phyloP scores from a whole-genome alignment of 2,888 invertebrate species.

The Drosophila diplacantha region DNA sequence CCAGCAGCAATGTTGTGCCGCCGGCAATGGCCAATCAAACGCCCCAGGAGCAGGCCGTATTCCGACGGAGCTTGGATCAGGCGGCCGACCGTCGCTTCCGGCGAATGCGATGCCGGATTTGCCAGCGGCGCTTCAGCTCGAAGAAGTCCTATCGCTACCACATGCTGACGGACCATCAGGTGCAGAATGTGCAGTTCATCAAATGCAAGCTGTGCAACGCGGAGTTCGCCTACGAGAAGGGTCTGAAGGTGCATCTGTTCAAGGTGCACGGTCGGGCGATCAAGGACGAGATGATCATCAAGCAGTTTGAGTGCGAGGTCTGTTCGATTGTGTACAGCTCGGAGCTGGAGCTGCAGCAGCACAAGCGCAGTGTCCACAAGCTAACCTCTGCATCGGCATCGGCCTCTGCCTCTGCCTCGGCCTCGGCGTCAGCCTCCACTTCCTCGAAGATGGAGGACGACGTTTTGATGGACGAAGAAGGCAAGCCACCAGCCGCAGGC shows the following conservation, averaged over 20 bases:
- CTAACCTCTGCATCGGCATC: slow-evolving; percentile 29
- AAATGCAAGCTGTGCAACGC: slow-evolving; percentile 77
- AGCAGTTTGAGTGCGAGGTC: slow-evolving; percentile 77
- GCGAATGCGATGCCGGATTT: slow-evolving; percentile 77
- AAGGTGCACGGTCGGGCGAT: slow-evolving; percentile 76
- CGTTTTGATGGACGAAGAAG: slow-evolving; percentile 19
- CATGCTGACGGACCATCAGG: slow-evolving; percentile 77
- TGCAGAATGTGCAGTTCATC: slow-evolving; percentile 77
- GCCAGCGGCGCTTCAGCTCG: slow-evolving; percentile 77
- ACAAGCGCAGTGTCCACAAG: slow-evolving; percentile 75
- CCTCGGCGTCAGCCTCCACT: slow-evolving; percentile 29
- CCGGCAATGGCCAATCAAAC: slow-evolving; percentile 61
- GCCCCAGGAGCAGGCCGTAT: slow-evolving; percentile 68
- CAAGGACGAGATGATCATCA: slow-evolving; percentile 75
- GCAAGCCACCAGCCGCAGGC: slow-evolving; percentile 8
- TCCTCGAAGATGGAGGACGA: slow-evolving; percentile 26
- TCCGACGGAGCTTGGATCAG: slow-evolving; percentile 73
- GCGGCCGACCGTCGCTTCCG: slow-evolving; percentile 75
- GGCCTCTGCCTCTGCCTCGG: slow-evolving; percentile 1
- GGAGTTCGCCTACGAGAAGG: slow-evolving; percentile 78
- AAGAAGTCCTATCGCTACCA: slow-evolving; percentile 77
- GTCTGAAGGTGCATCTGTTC: slow-evolving; percentile 77
- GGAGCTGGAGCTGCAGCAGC: slow-evolving; percentile 74
- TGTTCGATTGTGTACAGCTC: slow-evolving; percentile 77
- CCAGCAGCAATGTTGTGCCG: slow-evolving; percentile 23